phyloP scores from a whole-genome alignment of 2,888 invertebrate species.

The Bombylius major region DNA sequence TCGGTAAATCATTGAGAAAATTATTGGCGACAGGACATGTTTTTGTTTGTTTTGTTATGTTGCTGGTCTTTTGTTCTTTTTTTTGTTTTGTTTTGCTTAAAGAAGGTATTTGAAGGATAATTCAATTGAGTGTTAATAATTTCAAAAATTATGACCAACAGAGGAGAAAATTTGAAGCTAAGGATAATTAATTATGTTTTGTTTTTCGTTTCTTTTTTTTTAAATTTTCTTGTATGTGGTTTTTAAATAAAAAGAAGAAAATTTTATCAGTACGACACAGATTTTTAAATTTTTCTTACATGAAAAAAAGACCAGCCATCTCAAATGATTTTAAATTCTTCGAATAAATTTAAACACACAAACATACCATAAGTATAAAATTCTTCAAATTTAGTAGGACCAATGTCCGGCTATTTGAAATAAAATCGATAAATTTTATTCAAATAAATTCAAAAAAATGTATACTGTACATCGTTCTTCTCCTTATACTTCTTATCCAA shows the following conservation, averaged over 20 bases:
- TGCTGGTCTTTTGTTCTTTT: too few species aligned
- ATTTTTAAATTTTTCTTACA: too few species aligned
- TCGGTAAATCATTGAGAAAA: conserved; percentile 6
- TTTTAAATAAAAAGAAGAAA: too few species aligned
- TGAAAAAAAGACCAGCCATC: not conserved
- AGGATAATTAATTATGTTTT: too few species aligned
- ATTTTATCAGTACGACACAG: too few species aligned
- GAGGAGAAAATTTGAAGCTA: too few species aligned
- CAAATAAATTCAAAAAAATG: not conserved
- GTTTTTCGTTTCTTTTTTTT: too few species aligned
- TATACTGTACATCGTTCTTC: too few species aligned
- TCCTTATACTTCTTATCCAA: too few species aligned
- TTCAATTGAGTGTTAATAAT: not conserved
- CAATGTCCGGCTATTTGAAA: not conserved
- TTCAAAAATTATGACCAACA: not conserved
- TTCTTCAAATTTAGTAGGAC: not conserved
- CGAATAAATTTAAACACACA: not conserved
- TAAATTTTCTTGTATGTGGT: too few species aligned
- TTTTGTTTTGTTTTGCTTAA: too few species aligned
- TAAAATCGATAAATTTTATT: not conserved
- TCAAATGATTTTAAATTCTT: not conserved
- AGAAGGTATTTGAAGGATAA: not conserved
- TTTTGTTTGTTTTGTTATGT: not conserved
- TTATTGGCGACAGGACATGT: not conserved
- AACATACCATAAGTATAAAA: not conserved